Evolutionary conservation across 2,888 invertebrate species (phyloP).

Genomic region (Phengaris arion): DNA sequence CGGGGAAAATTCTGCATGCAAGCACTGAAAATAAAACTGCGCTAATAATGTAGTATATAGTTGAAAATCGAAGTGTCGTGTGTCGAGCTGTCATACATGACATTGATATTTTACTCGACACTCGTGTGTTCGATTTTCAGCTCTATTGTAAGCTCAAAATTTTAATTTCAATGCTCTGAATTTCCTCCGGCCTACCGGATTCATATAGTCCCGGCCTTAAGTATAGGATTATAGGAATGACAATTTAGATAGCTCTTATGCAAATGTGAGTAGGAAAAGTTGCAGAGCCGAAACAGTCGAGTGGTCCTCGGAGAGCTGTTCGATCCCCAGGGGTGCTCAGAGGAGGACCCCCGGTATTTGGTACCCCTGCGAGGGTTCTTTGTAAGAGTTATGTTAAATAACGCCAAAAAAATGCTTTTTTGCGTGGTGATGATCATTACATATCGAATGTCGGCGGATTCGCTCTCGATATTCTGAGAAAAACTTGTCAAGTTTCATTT

Average conservation of each 20-base stretch:
- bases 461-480: too few relatives aligned
- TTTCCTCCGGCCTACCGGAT: too few relatives aligned
- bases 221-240: not conserved
- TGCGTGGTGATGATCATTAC: not conserved
- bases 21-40: too few relatives aligned
- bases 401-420: conserved; percentile 28
- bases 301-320: not conserved
- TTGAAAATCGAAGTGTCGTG: too few relatives aligned
- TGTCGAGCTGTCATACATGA: too few relatives aligned
- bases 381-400: conserved; percentile 34
- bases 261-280: conserved; percentile 3
- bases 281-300: not conserved
- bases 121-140: too few relatives aligned
- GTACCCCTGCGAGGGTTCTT: conserved; percentile 23
- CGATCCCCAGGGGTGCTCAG: not conserved
- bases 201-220: not conserved
- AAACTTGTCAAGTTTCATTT: too few relatives aligned
- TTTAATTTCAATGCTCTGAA: too few relatives aligned
- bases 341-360: not conserved
- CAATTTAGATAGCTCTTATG: conserved; percentile 1
- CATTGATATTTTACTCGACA: too few relatives aligned
- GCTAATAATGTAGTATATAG: too few relatives aligned
- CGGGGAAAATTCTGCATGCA: too few relatives aligned
- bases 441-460: not conserved
- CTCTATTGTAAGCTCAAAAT: too few relatives aligned